phyloP scores from a whole-genome alignment of 1,140 invertebrate species.

The roundworm (Caenorhabditis elegans) region DNA sequence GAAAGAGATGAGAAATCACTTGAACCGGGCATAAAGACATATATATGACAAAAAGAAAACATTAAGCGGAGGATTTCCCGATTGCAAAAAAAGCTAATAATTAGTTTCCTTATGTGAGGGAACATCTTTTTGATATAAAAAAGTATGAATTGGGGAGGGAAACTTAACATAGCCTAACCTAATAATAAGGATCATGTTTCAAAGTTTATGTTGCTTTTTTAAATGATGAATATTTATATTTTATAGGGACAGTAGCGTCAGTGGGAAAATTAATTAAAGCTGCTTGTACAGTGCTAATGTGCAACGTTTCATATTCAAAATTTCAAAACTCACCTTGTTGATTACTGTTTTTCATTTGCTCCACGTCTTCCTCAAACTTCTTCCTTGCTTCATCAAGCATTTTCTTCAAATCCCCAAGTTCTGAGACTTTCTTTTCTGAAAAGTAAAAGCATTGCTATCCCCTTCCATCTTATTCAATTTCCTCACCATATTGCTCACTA shows the following conservation, averaged over 20 bases:
- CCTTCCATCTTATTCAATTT: neutral
- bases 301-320: no score
- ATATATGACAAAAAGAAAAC: neutral
- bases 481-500: neutral
- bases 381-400: constrained; percentile 4
- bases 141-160: neutral
- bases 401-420: constrained; percentile 16
- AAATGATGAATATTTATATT: no score
- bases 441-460: neutral
- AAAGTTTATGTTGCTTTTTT: no score
- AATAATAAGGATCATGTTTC: no score
- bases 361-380: constrained; percentile 30
- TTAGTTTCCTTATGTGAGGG: neutral
- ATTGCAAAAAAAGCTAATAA: neutral
- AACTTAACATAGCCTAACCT: no score
- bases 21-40: neutral
- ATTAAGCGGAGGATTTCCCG: neutral
- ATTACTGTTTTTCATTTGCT: constrained; percentile 8
- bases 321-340: constrained; percentile 7
- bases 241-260: no score
- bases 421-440: neutral
- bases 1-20: constrained; percentile 3
- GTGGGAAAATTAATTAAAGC: no score
- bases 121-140: neutral
- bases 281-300: no score